Conservation (phyloP, 2,888 invertebrate species). For the Troglohyphantes excavatus region DNA sequence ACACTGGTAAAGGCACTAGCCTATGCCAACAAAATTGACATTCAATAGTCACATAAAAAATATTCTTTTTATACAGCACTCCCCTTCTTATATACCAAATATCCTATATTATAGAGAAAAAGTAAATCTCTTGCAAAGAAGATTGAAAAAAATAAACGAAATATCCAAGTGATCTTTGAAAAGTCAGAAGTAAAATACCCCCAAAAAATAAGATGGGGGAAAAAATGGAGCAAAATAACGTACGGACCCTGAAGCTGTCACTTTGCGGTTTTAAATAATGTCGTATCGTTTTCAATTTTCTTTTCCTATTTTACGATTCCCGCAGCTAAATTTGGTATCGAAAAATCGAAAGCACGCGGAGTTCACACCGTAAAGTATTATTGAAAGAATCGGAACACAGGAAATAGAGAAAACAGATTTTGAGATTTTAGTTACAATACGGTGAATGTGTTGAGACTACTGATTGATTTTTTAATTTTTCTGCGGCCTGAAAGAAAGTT, state of each 20-base stretch:
- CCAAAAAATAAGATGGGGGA: slow-evolving; percentile 9
- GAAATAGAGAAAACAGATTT: slow-evolving; percentile 14
- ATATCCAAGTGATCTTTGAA: slow-evolving; percentile 10
- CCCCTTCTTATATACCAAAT: neutral
- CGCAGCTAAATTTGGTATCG: slow-evolving; percentile 52
- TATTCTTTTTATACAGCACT: neutral
- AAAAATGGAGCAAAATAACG: slow-evolving; percentile 19
- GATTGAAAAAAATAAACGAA: slow-evolving; percentile 29
- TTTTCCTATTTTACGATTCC: slow-evolving; percentile 38
- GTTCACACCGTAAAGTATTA: slow-evolving; percentile 24
- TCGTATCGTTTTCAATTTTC: slow-evolving; percentile 65
- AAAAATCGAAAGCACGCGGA: slow-evolving; percentile 36
- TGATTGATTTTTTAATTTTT: neutral
- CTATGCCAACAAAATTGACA: neutral
- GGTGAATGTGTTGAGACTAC: neutral
- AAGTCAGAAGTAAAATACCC: neutral
- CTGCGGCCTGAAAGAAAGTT: no score
- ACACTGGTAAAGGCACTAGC: neutral
- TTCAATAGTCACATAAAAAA: neutral
- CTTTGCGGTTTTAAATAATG: slow-evolving; percentile 64
- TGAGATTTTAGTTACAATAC: neutral
- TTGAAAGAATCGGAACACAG: neutral
- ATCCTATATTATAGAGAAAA: neutral
- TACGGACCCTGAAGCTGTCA: slow-evolving; percentile 43
- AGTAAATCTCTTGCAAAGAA: slow-evolving; percentile 41